phyloP scores from a whole-genome alignment of 2,888 invertebrate species.

The Chrysotoxum bicinctum region DNA sequence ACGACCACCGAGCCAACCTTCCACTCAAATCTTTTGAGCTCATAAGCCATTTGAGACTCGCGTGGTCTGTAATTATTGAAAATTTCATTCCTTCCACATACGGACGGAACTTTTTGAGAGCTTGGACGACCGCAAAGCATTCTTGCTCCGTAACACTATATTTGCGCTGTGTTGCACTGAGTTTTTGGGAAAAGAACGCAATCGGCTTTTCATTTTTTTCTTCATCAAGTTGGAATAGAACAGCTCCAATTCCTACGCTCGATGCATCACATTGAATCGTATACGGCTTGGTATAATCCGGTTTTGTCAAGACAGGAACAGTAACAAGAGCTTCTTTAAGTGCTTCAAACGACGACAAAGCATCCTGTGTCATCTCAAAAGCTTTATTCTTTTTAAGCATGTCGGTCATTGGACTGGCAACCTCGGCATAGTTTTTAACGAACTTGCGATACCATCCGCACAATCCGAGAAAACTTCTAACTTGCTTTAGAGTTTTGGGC shows the following conservation, averaged over 20 bases:
- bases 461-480: constrained; percentile 67
- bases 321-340: not conserved
- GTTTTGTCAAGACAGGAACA: not conserved
- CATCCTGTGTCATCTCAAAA: no score
- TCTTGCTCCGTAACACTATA: not conserved
- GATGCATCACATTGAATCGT: constrained; percentile 22
- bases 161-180: no score
- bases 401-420: constrained; percentile 39
- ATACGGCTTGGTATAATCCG: constrained; percentile 5
- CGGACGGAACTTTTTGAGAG: constrained; percentile 40
- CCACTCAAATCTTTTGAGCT: no score
- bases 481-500: constrained; percentile 64
- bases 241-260: not conserved
- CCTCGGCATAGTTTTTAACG: constrained; percentile 44
- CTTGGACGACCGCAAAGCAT: constrained; percentile 11
- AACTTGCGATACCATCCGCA: constrained; percentile 58
- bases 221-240: constrained; percentile 10
- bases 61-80: constrained; percentile 53
- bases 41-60: constrained; percentile 50
- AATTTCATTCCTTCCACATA: constrained; percentile 57
- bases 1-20: no score
- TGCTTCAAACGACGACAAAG: no score
- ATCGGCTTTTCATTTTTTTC: no score
- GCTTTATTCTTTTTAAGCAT: not conserved
- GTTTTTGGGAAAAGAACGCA: no score